A percentile compares a stretch with the other conserved stretches of the same genome.
These are phyloP conservation scores for Phrynocephalus vlangalii DNA, from an alignment of 2,797 vertebrate species.

Conservation along the genomic window DNA sequence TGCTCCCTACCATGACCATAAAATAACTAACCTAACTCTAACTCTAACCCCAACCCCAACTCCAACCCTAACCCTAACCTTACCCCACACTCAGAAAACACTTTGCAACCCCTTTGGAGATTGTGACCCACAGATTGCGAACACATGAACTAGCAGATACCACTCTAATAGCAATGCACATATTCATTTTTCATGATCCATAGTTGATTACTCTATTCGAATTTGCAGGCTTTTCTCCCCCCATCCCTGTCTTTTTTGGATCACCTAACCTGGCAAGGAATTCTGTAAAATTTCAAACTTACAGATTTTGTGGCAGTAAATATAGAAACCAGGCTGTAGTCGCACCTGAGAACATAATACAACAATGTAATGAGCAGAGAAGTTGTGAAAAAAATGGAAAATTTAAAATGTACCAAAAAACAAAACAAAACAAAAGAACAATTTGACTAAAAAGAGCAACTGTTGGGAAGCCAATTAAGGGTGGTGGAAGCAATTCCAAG, in stretches of 20 bases:
- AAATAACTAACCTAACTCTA: too few relatives aligned
- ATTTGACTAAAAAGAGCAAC: conserved; percentile 9
- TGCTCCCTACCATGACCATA: too few relatives aligned
- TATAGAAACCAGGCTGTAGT: not conserved
- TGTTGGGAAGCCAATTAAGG: not conserved
- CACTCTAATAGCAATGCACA: too few relatives aligned
- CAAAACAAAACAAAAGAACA: not conserved
- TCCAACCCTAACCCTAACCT: too few relatives aligned
- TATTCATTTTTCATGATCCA: too few relatives aligned
- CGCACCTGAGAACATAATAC: not conserved
- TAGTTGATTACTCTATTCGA: not conserved
- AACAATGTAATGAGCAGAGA: not conserved
- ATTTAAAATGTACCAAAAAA: not conserved
- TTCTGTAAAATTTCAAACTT: not conserved
- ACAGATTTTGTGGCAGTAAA: not conserved
- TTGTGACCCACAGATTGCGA: too few relatives aligned
- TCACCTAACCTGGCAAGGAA: not conserved
- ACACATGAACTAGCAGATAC: too few relatives aligned
- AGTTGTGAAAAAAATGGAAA: not conserved
- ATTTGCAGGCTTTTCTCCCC: not conserved
- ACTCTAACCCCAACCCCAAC: too few relatives aligned
- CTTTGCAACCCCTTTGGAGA: too few relatives aligned
- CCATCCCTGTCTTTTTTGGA: not conserved
- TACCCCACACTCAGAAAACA: too few relatives aligned
- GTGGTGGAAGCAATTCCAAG: conserved; percentile 20